Evolutionary conservation across 2,888 invertebrate species (phyloP), one percentile per base, ranked within the genome.

Genomic region (Heliconius cydno): DNA sequence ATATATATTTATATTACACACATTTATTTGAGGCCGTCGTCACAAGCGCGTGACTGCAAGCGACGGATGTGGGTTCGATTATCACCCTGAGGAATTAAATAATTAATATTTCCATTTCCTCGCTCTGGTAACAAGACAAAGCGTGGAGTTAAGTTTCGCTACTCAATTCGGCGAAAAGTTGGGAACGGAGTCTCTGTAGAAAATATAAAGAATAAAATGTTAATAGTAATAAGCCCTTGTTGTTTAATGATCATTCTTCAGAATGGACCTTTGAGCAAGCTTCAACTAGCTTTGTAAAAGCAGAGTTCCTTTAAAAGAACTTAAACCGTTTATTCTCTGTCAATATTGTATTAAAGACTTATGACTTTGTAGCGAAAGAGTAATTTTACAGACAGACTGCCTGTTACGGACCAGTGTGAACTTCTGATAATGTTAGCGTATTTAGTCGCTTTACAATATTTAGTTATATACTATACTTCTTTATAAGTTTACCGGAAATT

Each of bases 331-430:
- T 41, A n/a, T 70, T 25, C 38, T 41, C 25, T n/a, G n/a, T 41
- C 68, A 41, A 70, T 41, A 70, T 70, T 70, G 25, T 19, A 41
- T 68, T 38, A 68, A 38, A 38, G 68, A n/a, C 68, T 68, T 68
- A 68, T 34, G 68, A 52, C 52, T 52, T 52, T 19, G 52, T 52
- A 22, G 52, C 22, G 22, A 52, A 22, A 52, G 19, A 52, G 52
- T 52, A 46, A 46, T 46, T 15, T 46, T 46, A 52, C 52, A 52
- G 52, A 19, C 19, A 6, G 52, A 19, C 52, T 2, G 52, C 52
- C 7, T 52, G 22, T 22, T 52, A 52, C 52, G 52, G 52, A 52
- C 60, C n/a, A n/a, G 60, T 60, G 60, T 60, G 60, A 52, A 52
- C 6, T 52, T 52, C 52, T 52, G 22, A 52, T 52, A 22, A 52